Base-by-base conservation (phyloP, 2,797 vertebrate genomes). In the Gymnopithys bicolor region DNA sequence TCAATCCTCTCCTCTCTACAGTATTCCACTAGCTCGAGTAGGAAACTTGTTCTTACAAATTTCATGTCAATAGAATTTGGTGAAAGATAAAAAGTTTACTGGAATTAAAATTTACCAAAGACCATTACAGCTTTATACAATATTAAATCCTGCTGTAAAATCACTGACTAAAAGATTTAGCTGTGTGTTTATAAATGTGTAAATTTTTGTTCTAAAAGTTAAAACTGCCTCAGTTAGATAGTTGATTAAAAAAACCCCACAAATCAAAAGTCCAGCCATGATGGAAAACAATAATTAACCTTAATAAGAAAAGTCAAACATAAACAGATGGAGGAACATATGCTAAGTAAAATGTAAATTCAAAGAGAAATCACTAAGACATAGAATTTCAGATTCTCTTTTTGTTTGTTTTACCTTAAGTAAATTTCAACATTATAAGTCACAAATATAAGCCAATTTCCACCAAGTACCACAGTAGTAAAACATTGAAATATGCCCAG, bases 321-420 rank as follows among this genome's bases (percentile, higher is more conserved):
- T 73, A 89, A 87, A 73, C 79, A 58, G 89, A 95, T 82, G 87
- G 93, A 91, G 17, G 7, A 64, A 69, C 70, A 92, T 77, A 89
- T 88, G 91, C 62, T 95, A 58, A 66, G 52, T 89, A 83, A 69
- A 91, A 94, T 8, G 1, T 43, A 84, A n/a, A 76, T 80, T 4
- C 67, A 75, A 91, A 45, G 39, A 84, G 32, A 91, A 90, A 60
- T 39, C 35, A 41, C 0, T 53, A 64, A 67, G 12, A 67, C 37
- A 13, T 76, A 73, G 17, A 66, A 66, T 69, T 84, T 84, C 16
- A 28, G 15, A 43, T 60, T 67, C 17, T 67, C 4, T 48, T 88
- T 75, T 67, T 64, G 8, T 43, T 89, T 73, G 5, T 73, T 92
- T 90, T 79, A 67, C 35, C 30, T 60, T 62, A 73, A 76, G 77